Conservation (phyloP, 2,888 invertebrate genomes). For the Perizoma flavofasciatum region DNA sequence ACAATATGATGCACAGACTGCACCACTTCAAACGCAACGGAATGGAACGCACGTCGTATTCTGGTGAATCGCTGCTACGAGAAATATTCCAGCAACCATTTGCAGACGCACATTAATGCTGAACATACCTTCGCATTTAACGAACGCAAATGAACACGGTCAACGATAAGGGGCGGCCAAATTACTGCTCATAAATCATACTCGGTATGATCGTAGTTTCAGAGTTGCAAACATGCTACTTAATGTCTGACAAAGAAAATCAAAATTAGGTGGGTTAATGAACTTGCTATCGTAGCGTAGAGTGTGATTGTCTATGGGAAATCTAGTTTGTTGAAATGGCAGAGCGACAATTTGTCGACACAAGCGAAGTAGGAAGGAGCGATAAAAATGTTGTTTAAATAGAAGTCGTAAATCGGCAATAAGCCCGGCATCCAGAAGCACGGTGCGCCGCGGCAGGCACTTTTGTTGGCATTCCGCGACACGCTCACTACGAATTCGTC, state of each 20-base stretch:
- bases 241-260: conserved; percentile 42
- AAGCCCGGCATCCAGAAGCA: conserved; percentile 45
- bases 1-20: conserved; percentile 49
- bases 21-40: conserved; percentile 54
- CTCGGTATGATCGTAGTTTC: conserved; percentile 47
- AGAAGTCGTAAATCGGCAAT: conserved; percentile 57
- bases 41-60: conserved; percentile 45
- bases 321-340: conserved; percentile 13
- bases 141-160: conserved; percentile 56
- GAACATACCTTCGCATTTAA: conserved; percentile 43
- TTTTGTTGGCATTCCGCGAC: conserved; percentile 52
- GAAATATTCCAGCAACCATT: conserved; percentile 45
- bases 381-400: conserved; percentile 49
- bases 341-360: conserved; percentile 18
- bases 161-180: conserved; percentile 58
- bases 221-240: conserved; percentile 42
- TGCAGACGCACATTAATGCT: conserved; percentile 36
- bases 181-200: conserved; percentile 56
- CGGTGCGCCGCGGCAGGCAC: conserved; percentile 36
- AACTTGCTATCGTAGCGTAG: conserved; percentile 39
- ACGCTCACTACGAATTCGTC: conserved; percentile 43
- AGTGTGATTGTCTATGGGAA: conserved; percentile 19
- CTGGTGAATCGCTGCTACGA: conserved; percentile 41
- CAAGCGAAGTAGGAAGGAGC: conserved; percentile 41
- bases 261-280: conserved; percentile 45